Percentiles rank a stretch among this genome's conserved stretches.
These are phyloP conservation scores for Cheilosia variabilis DNA, from an alignment of 2,888 invertebrate species.

Conservation along the genomic window DNA sequence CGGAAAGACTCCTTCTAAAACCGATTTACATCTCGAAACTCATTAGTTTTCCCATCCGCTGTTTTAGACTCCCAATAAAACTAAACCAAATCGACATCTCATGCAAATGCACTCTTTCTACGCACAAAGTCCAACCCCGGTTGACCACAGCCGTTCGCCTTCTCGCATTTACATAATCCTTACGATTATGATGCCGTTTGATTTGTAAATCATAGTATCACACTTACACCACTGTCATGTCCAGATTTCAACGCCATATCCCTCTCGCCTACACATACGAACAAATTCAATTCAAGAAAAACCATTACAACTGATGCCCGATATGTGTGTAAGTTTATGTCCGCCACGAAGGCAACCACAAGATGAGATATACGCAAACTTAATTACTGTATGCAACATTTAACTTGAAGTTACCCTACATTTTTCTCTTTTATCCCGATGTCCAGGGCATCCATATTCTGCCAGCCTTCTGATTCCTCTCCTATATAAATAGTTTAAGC, in stretches of 20 bases:
- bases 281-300: constrained; percentile 69
- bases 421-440: constrained; percentile 63
- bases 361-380: constrained; percentile 69
- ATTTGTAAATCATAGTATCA: constrained; percentile 39
- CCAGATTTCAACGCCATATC: background rate
- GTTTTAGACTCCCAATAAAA: background rate
- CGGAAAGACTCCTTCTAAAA: background rate
- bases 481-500: constrained; percentile 73
- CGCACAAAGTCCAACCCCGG: background rate
- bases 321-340: constrained; percentile 12
- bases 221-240: constrained; percentile 12
- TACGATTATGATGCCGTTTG: constrained; percentile 46
- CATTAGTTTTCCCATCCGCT: background rate
- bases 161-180: background rate
- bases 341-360: constrained; percentile 60
- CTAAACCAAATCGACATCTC: background rate
- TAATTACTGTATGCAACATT: constrained; percentile 74
- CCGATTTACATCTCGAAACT: background rate
- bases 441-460: constrained; percentile 38
- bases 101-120: background rate
- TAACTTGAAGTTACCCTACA: constrained; percentile 67
- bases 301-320: constrained; percentile 56
- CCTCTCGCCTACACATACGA: constrained; percentile 26
- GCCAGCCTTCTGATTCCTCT: constrained; percentile 50
- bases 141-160: background rate